A percentile compares a stretch with the other conserved stretches of the same genome.
Conservation (phyloP, 1,140 invertebrate genomes). For the Centruroides sculpturatus region DNA sequence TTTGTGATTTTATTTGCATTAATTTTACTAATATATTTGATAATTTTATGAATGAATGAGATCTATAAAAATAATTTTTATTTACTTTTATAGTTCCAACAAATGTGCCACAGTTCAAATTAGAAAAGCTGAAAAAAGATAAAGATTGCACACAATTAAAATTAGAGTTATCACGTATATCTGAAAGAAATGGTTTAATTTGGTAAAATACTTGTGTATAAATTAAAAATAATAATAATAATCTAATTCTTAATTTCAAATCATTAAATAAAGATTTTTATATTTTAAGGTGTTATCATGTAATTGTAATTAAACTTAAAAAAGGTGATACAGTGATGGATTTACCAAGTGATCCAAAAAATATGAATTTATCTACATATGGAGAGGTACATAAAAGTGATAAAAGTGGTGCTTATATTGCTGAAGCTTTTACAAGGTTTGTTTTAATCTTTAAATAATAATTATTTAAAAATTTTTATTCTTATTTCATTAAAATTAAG, state of each 20-base stretch:
- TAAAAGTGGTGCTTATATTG: constrained; percentile 16
- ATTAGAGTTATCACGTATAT: constrained; percentile 46
- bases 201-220: constrained; percentile 3
- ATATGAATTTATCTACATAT: constrained; percentile 12
- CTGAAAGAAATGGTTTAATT: constrained; percentile 69
- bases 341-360: constrained; percentile 3
- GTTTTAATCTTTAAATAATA: not conserved
- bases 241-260: too few relatives aligned
- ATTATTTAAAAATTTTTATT: not conserved
- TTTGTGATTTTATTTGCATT: too few relatives aligned
- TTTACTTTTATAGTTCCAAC: constrained; percentile 9
- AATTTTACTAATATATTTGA: too few relatives aligned
- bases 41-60: not conserved
- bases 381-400: constrained; percentile 13
- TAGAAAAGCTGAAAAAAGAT: constrained; percentile 7
- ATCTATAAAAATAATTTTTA: not conserved
- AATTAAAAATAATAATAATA: too few relatives aligned
- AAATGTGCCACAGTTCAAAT: constrained; percentile 3
- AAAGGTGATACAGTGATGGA: constrained; percentile 12
- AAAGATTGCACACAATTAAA: constrained; percentile 11
- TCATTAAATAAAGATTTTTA: not conserved
- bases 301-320: constrained; percentile 17
- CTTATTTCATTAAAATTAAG: too few relatives aligned
- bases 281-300: constrained; percentile 15
- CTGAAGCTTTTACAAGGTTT: constrained; percentile 17